Evolutionary conservation across 1,140 invertebrate genomes (phyloP).

Genomic region (Armadillidium nasatum): DNA sequence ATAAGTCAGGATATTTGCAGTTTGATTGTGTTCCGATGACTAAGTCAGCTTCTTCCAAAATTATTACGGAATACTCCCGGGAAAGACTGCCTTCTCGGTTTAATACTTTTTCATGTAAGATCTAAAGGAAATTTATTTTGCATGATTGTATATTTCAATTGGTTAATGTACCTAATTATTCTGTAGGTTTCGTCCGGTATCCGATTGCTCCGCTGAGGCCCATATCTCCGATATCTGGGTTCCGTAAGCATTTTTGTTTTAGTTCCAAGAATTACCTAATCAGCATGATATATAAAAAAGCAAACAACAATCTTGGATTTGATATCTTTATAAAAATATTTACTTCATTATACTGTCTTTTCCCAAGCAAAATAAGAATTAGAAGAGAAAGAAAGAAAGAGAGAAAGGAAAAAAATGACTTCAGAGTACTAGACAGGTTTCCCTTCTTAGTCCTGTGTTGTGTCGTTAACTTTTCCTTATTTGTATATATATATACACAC

Average conservation of each 20-base stretch:
- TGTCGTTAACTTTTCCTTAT: too few relatives aligned
- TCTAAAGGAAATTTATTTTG: background rate
- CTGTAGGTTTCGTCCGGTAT: constrained; percentile 9
- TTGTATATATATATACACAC: too few relatives aligned
- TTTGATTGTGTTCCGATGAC: background rate
- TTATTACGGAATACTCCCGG: background rate
- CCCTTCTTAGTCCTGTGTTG: too few relatives aligned
- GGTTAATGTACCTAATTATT: constrained; percentile 1
- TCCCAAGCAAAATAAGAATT: too few relatives aligned
- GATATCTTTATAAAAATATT: too few relatives aligned
- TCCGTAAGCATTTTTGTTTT: constrained; percentile 4
- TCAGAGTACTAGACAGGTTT: too few relatives aligned
- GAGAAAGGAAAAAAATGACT: too few relatives aligned
- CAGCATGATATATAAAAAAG: background rate
- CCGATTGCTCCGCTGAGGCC: background rate
- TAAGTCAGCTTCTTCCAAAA: background rate
- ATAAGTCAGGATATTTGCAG: background rate
- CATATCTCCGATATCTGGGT: constrained; percentile 1
- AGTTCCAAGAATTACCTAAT: background rate
- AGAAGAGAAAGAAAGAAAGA: too few relatives aligned
- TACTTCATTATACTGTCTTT: too few relatives aligned
- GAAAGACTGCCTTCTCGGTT: background rate
- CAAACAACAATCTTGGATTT: too few relatives aligned
- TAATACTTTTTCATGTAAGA: constrained; percentile 4
- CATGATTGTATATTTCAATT: background rate